Evolutionary conservation across 1,140 invertebrate species (phyloP).

Genomic region (Psilanteris sp.): DNA sequence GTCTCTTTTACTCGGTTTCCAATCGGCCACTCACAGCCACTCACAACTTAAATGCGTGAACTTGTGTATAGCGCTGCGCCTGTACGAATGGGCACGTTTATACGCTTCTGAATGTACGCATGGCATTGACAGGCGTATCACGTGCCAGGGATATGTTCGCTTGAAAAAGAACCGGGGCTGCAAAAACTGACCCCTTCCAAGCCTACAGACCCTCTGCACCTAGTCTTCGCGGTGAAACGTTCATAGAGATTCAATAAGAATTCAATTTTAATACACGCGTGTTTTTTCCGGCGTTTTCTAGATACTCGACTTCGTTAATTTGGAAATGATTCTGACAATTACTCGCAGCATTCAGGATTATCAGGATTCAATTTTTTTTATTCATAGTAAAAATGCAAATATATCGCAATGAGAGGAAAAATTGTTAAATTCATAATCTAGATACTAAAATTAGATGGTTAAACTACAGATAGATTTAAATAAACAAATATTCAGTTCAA

Average conservation of each 20-base stretch:
- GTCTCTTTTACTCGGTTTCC: conserved; percentile 59
- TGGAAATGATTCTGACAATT: conserved; percentile 1
- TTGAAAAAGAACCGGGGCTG: conserved; percentile 33
- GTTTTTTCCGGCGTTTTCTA: conserved; percentile 25
- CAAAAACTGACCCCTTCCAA: conserved; percentile 59
- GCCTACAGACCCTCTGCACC: conserved; percentile 21
- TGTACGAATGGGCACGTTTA: conserved; percentile 29
- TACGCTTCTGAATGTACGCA: conserved; percentile 48
- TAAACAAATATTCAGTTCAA: too few species aligned
- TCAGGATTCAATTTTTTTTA: too few species aligned
- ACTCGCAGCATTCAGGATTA: too few species aligned
- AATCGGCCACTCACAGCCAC: conserved; percentile 57
- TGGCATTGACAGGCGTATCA: conserved; percentile 68
- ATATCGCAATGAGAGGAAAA: too few species aligned
- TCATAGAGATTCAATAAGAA: conserved; percentile 20
- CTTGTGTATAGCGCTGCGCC: conserved; percentile 24
- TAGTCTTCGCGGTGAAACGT: conserved; percentile 23
- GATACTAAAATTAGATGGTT: too few species aligned
- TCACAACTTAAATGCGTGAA: conserved; percentile 21
- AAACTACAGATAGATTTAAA: too few species aligned
- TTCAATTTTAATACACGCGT: conserved; percentile 20
- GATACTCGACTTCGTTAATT: conserved; percentile 13
- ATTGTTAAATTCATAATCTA: too few species aligned
- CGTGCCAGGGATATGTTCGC: conserved; percentile 53
- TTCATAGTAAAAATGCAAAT: too few species aligned